phyloP scores from a whole-genome alignment of 1,140 invertebrate genomes.

The Zaprionus ornatus region DNA sequence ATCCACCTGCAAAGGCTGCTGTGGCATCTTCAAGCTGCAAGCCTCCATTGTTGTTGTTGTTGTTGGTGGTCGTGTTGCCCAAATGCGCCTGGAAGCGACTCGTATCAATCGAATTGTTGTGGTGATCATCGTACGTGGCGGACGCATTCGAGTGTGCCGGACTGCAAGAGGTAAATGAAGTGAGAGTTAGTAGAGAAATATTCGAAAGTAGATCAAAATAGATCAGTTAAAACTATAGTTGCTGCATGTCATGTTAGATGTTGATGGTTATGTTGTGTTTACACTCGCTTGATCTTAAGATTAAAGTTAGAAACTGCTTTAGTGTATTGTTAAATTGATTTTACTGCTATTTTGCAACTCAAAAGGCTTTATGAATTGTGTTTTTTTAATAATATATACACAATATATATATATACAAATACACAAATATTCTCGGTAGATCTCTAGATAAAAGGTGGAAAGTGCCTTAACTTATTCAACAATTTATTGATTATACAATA shows the following conservation, averaged over 20 bases:
- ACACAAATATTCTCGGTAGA: too few species aligned
- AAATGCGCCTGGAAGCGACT: constrained; percentile 67
- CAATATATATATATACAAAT: too few species aligned
- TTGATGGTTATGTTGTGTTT: background rate
- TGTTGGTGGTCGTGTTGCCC: constrained; percentile 13
- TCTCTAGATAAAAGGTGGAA: too few species aligned
- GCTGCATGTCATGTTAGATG: background rate
- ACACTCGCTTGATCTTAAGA: background rate
- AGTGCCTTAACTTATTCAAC: too few species aligned
- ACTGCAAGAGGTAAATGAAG: constrained; percentile 45
- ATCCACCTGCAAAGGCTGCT: constrained; percentile 29
- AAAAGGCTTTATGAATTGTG: background rate
- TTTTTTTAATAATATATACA: too few species aligned
- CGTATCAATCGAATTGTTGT: constrained; percentile 76
- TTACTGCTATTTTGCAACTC: background rate
- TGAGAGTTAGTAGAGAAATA: background rate
- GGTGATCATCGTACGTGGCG: constrained; percentile 76
- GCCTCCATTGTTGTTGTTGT: constrained; percentile 49
- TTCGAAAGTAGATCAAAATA: background rate
- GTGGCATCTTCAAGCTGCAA: constrained; percentile 25
- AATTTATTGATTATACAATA: too few species aligned
- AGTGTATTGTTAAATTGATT: background rate
- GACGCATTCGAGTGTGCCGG: constrained; percentile 81
- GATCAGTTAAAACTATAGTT: background rate
- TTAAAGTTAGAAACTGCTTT: too few species aligned